A percentile compares a stretch with the other conserved stretches of the same genome.
Conservation (phyloP, 1,140 invertebrate species). For the Polypedilum pembai region DNA sequence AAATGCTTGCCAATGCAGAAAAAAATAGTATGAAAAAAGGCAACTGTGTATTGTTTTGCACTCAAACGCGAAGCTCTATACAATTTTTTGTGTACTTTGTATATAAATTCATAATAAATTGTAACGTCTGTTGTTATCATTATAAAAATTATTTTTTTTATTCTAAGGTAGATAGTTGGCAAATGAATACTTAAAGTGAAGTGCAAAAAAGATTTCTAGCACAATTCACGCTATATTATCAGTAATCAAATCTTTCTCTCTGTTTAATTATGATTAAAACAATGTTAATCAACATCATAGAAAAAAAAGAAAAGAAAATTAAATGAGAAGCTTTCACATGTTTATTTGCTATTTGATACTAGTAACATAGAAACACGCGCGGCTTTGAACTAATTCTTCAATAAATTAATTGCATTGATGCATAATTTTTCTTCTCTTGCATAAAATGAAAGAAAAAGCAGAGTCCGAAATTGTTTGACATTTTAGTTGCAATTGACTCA, state of each 20-base stretch:
- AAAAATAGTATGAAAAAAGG: neutral
- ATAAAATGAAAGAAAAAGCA: neutral
- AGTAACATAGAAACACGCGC: neutral
- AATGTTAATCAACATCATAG: neutral
- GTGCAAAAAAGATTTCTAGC: too few relatives aligned
- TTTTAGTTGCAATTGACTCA: too few relatives aligned
- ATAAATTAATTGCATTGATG: constrained; percentile 4
- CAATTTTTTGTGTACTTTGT: neutral
- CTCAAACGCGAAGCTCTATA: neutral
- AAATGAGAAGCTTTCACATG: neutral
- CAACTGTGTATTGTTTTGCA: neutral
- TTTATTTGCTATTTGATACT: neutral
- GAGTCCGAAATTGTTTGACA: too few relatives aligned
- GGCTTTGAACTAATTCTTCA: constrained; percentile 8
- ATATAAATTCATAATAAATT: neutral
- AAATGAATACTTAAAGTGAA: too few relatives aligned
- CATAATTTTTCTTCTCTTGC: neutral
- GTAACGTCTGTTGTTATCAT: too few relatives aligned
- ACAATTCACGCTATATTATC: too few relatives aligned
- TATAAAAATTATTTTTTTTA: too few relatives aligned
- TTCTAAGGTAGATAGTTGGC: too few relatives aligned
- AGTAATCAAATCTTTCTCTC: too few relatives aligned
- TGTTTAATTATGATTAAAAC: too few relatives aligned
- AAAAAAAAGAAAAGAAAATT: neutral
- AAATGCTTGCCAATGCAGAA: neutral